Percentiles rank a stretch among this genome's conserved stretches.
These are phyloP conservation scores for Hypocryptadius cinnamomeus DNA, from an alignment of 2,113 vertebrate species.

Conservation along the genomic window DNA sequence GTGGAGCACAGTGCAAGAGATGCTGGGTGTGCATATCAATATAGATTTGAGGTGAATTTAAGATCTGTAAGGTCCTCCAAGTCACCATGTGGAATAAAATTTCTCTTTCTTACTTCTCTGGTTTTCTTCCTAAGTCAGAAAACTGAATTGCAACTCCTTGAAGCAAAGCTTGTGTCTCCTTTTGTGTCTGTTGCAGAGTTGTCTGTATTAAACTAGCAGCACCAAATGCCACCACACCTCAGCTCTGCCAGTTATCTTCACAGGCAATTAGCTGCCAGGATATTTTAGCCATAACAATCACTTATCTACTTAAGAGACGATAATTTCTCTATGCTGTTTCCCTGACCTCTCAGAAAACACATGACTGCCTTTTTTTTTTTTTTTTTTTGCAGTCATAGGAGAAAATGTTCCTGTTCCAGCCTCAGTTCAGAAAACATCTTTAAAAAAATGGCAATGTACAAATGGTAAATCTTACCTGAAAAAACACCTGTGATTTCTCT, in stretches of 20 bases:
- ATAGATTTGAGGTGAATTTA: background rate
- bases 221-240: background rate
- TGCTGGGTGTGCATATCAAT: accelerated
- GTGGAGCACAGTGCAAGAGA: background rate
- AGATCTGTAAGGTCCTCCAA: background rate
- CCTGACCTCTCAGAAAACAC: background rate
- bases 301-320: background rate
- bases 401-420: background rate
- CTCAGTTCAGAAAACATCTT: background rate
- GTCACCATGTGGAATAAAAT: background rate
- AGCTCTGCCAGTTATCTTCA: background rate
- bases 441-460: background rate
- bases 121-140: background rate
- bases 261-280: background rate
- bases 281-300: background rate
- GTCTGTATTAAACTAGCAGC: background rate
- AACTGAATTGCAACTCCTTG: background rate
- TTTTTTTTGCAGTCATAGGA: background rate
- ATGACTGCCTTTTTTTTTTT: accelerated
- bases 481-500: background rate
- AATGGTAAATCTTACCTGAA: conserved; percentile 50
- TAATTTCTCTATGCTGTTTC: background rate
- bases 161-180: background rate
- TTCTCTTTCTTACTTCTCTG: background rate
- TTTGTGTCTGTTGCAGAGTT: background rate